phyloP scores from a whole-genome alignment of 2,888 invertebrate genomes.

The Drosophila stalkeri region DNA sequence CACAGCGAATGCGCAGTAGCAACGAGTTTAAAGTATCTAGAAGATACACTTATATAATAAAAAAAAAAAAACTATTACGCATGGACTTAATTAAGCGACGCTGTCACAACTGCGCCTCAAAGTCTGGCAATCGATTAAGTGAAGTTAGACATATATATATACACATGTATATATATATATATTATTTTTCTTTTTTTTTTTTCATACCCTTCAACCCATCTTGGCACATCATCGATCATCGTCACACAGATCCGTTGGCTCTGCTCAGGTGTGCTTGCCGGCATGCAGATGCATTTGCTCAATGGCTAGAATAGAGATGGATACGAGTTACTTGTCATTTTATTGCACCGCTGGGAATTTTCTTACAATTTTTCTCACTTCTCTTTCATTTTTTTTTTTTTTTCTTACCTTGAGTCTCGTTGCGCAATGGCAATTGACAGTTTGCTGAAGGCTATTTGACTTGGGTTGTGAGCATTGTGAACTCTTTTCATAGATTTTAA shows the following conservation, averaged over 20 bases:
- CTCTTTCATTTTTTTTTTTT: not conserved
- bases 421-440: slow-evolving; percentile 45
- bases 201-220: slow-evolving; percentile 20
- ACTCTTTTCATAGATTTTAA: slow-evolving; percentile 35
- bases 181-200: slow-evolving; percentile 18
- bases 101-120: slow-evolving; percentile 58
- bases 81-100: slow-evolving; percentile 45
- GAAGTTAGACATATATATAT: not conserved
- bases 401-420: slow-evolving; percentile 15
- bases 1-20: slow-evolving; percentile 62
- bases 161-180: not conserved
- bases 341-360: slow-evolving; percentile 53
- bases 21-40: slow-evolving; percentile 54
- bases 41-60: slow-evolving; percentile 14
- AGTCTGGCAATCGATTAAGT: slow-evolving; percentile 50
- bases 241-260: slow-evolving; percentile 41
- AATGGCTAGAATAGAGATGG: slow-evolving; percentile 8
- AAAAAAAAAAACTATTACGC: not conserved
- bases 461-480: slow-evolving; percentile 10
- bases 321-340: slow-evolving; percentile 55
- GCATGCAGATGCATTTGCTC: slow-evolving; percentile 14
- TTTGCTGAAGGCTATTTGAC: slow-evolving; percentile 19
- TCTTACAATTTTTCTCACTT: slow-evolving; percentile 9
- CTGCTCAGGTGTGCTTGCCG: slow-evolving; percentile 57
- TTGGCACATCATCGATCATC: slow-evolving; percentile 64